Conservation (phyloP, 2,888 invertebrate species). For the Hypsopygia costalis region DNA sequence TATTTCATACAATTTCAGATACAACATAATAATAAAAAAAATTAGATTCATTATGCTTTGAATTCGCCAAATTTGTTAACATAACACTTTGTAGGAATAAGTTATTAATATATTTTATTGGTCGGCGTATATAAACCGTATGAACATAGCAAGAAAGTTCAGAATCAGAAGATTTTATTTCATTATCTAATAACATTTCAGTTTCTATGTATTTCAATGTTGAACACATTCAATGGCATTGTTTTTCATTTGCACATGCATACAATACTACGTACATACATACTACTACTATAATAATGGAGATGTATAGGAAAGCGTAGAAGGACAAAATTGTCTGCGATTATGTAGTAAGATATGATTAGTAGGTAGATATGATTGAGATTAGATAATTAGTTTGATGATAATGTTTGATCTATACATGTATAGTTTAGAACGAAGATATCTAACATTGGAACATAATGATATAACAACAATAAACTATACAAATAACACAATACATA, state of each 20-base stretch:
- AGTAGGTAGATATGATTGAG: constrained; percentile 6
- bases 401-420: neutral
- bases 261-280: constrained; percentile 13
- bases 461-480: constrained; percentile 4
- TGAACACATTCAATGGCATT: constrained; percentile 67
- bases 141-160: neutral
- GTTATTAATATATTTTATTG: too few species aligned
- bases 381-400: constrained; percentile 1
- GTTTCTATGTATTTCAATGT: constrained; percentile 26
- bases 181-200: constrained; percentile 13
- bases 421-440: neutral
- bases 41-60: too few species aligned
- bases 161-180: constrained; percentile 5
- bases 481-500: neutral
- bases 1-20: too few species aligned
- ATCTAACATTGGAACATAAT: neutral
- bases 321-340: constrained; percentile 1
- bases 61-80: too few species aligned
- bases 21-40: too few species aligned
- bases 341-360: constrained; percentile 18
- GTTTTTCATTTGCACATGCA: constrained; percentile 30
- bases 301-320: neutral
- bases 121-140: too few species aligned
- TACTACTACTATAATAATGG: neutral
- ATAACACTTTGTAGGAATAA: too few species aligned